Evolutionary conservation across 2,888 invertebrate species (phyloP), one percentile per base, ranked within the genome.

Genomic region (Dolichopus griseipennis): DNA sequence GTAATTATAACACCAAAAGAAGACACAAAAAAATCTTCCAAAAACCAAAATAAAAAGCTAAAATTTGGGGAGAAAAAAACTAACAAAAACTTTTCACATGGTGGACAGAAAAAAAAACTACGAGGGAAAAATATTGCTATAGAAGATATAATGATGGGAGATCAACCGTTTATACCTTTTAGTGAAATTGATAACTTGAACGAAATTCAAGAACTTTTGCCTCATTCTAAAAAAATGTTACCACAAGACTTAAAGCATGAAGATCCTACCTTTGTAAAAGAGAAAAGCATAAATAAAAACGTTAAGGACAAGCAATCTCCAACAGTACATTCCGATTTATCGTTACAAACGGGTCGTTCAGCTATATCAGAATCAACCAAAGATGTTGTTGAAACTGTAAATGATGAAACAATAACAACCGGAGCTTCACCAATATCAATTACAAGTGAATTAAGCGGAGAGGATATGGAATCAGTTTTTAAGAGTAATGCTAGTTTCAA

Each of bases 111-210:
- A 9, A 66, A 71, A 69, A 72, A 69, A 21, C 65, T 70, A 22
- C 65, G 68, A 61, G 68, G 41, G 65, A 68, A 6, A 18, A 41
- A 1, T 71, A 68, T 72, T 3, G 69, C 74, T 43, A 65, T 75
- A 37, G 76, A 76, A 22, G 81, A 80, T 7, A 75, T 78, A 75
- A 81, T 81, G 82, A 77, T 81, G 77, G 81, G 80, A 2, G 82
- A 81, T 68, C 79, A 81, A 68, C 75, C 80, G 27, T 65, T 70
- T 20, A 67, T 64, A 37, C 34, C 18, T 12, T 64, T 67, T 20
- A 74, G 72, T 61, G 74, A 74, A 21, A 72, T 76, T 66, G 78
- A 78, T 34, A 74, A 74, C 1, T 78, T 78, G 4, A 79, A 80
- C 67, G 79, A 80, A 69, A 78, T 80, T 52, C 72, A 78, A 20